A percentile compares a stretch with the other conserved stretches of the same genome.
phyloP scores from a whole-genome alignment of 2,113 vertebrate species.

The Upupa epops region DNA sequence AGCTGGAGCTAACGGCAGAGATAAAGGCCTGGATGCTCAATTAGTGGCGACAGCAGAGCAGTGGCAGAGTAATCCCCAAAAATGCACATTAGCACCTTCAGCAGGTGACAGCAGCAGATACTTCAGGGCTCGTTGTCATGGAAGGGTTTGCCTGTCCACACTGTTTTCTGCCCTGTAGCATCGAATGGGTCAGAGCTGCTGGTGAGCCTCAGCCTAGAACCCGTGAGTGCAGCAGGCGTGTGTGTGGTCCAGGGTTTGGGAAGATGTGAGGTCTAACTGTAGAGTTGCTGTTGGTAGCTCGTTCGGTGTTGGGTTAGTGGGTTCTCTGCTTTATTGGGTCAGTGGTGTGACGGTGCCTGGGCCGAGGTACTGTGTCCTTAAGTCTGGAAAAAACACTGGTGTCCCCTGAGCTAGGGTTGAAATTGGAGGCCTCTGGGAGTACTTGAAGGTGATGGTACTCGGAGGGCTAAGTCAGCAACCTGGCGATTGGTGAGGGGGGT shows the following conservation, averaged over 20 bases:
- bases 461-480: background rate
- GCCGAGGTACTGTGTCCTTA: background rate
- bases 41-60: background rate
- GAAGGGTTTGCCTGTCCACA: background rate
- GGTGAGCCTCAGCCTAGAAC: too few relatives aligned
- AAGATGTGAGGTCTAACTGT: too few relatives aligned
- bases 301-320: background rate
- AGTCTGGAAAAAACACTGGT: fast-evolving
- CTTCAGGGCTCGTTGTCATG: background rate
- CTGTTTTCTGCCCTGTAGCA: fast-evolving
- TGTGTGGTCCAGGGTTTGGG: background rate
- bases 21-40: too few relatives aligned
- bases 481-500: background rate
- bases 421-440: background rate
- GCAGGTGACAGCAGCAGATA: background rate
- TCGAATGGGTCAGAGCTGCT: background rate
- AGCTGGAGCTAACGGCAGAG: too few relatives aligned
- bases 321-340: fast-evolving
- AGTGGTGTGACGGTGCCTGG: background rate
- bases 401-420: fast-evolving
- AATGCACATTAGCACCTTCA: background rate
- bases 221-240: fast-evolving
- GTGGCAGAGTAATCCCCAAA: background rate
- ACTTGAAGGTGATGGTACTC: background rate
- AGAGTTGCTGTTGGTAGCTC: background rate